Evolutionary conservation across 1,140 invertebrate species (phyloP).

Genomic region (Trichonephila inaurata): DNA sequence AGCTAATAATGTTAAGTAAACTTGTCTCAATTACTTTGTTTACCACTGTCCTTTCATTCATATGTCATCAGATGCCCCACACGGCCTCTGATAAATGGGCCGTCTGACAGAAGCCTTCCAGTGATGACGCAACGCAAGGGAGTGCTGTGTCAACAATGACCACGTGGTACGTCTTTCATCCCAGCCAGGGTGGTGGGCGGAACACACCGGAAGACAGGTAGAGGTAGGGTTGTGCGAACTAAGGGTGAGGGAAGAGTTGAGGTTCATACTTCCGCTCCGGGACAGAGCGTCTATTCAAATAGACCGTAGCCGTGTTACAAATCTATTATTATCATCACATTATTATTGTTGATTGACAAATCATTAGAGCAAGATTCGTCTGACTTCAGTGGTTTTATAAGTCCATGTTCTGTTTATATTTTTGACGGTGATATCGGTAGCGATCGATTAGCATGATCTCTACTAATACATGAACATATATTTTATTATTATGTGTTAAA

Average conservation of each 20-base stretch:
- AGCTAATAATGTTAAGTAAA: not conserved
- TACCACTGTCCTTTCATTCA: not conserved
- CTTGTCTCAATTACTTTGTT: not conserved
- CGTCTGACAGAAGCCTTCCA: not conserved
- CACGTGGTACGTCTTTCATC: conserved; percentile 6
- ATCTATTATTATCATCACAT: too few relatives aligned
- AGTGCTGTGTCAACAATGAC: conserved; percentile 55
- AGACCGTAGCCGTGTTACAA: too few relatives aligned
- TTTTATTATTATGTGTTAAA: too few relatives aligned
- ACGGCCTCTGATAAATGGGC: not conserved
- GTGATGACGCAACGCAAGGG: not conserved
- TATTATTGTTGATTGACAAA: too few relatives aligned
- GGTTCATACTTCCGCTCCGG: not conserved
- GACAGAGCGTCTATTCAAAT: not conserved
- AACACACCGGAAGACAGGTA: conserved; percentile 64
- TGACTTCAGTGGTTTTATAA: too few relatives aligned
- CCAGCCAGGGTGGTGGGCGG: not conserved
- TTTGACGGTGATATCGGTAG: too few relatives aligned
- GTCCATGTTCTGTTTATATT: too few relatives aligned
- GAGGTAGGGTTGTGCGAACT: conserved; percentile 3
- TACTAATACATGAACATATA: too few relatives aligned
- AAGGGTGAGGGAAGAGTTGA: not conserved
- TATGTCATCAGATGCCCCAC: not conserved
- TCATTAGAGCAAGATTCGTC: too few relatives aligned
- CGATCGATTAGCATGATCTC: too few relatives aligned